Conservation (phyloP, 1,140 invertebrate species). For the Zaprionus tsacasi region DNA sequence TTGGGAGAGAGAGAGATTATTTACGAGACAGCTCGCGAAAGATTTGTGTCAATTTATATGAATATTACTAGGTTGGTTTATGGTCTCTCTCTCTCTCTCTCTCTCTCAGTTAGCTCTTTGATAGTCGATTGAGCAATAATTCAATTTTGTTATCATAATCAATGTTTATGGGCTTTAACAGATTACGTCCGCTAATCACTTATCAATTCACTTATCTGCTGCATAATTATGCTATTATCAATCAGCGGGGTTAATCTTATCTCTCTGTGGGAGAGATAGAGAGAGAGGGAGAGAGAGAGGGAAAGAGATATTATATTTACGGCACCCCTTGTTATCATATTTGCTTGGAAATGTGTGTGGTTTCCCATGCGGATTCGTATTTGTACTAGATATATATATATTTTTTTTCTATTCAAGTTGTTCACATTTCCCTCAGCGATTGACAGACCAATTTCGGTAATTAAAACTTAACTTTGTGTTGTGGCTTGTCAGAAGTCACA, state of each 20-base stretch:
- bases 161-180: constrained; percentile 20
- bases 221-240: constrained; percentile 17
- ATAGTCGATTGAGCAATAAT: constrained; percentile 7
- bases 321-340: neutral
- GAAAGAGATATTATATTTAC: neutral
- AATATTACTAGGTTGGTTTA: neutral
- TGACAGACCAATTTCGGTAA: constrained; percentile 9
- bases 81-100: neutral
- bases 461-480: constrained; percentile 17
- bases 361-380: neutral
- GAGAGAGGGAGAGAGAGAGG: neutral
- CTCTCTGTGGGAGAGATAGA: neutral
- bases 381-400: neutral
- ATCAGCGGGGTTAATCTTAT: constrained; percentile 27
- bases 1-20: neutral
- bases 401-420: neutral
- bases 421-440: neutral
- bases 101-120: neutral
- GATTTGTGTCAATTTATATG: neutral
- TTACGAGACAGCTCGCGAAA: neutral
- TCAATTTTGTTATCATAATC: constrained; percentile 32
- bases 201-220: constrained; percentile 36
- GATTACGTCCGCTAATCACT: constrained; percentile 20
- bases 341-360: neutral
- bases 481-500: neutral